Percentiles rank a stretch among this genome's conserved stretches.
Evolutionary conservation across 2,797 vertebrate genomes (phyloP).

Genomic region (Sebastes matsubarae): DNA sequence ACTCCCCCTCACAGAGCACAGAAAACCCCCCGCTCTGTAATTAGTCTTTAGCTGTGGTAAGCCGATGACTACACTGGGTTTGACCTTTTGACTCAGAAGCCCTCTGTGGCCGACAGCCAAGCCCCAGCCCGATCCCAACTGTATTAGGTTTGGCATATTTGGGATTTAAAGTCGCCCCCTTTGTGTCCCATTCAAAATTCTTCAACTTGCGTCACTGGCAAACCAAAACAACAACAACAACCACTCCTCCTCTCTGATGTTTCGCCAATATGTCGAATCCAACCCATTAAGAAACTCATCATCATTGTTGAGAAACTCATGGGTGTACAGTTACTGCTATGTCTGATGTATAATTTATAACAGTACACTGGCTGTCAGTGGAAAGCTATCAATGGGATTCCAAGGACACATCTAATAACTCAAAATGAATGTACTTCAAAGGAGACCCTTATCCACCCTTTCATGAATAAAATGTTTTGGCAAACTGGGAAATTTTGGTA

Average conservation of each 20-base stretch:
- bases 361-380: slow-evolving; percentile 7
- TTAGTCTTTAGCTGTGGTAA: slow-evolving; percentile 51
- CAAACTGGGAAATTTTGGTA: background rate
- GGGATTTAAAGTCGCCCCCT: slow-evolving; percentile 13
- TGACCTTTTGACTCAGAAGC: slow-evolving; percentile 65
- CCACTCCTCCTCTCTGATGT: slow-evolving; percentile 12
- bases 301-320: slow-evolving; percentile 14
- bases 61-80: slow-evolving; percentile 47
- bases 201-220: slow-evolving; percentile 22
- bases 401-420: slow-evolving; percentile 1
- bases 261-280: slow-evolving; percentile 16
- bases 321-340: background rate
- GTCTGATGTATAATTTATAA: slow-evolving; percentile 25
- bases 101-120: slow-evolving; percentile 41
- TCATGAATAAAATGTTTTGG: slow-evolving; percentile 1
- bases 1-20: slow-evolving; percentile 3
- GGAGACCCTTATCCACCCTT: background rate
- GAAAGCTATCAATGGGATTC: slow-evolving; percentile 33
- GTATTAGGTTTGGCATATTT: slow-evolving; percentile 20
- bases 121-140: background rate
- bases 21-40: slow-evolving; percentile 53
- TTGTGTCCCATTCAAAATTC: slow-evolving; percentile 7
- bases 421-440: slow-evolving; percentile 24
- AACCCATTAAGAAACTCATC: slow-evolving; percentile 21
- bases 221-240: slow-evolving; percentile 33